Percentiles rank a stretch among this genome's conserved stretches.
phyloP scores from a whole-genome alignment of 2,797 vertebrate genomes.

The Borostomias antarcticus region DNA sequence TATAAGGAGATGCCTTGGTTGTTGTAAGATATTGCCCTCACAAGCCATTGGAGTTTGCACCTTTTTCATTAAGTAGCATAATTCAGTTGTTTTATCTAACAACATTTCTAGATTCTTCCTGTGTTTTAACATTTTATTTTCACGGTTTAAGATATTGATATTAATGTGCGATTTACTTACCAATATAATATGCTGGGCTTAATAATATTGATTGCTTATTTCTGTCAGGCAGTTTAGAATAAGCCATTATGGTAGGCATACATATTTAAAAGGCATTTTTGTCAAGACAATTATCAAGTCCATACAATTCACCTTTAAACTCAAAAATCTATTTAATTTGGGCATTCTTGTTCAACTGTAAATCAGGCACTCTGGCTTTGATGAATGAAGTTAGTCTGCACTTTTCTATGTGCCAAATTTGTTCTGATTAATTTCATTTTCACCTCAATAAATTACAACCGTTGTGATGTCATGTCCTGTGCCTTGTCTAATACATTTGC shows the following conservation, averaged over 20 bases:
- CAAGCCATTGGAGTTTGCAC: background rate
- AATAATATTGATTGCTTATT: background rate
- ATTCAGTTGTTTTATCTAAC: background rate
- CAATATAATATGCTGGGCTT: background rate
- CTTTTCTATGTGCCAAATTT: constrained; percentile 60
- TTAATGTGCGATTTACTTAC: constrained; percentile 30
- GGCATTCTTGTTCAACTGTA: too few species aligned
- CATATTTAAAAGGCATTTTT: background rate
- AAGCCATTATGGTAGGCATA: background rate
- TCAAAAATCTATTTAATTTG: too few species aligned
- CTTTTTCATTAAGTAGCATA: background rate
- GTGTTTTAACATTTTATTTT: constrained; percentile 11
- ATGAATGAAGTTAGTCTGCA: constrained; percentile 40
- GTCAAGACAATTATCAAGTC: too few species aligned
- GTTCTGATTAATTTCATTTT: constrained; percentile 45
- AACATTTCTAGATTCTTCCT: background rate
- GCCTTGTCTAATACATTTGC: background rate
- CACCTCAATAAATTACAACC: constrained; percentile 52
- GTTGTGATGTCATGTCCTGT: background rate
- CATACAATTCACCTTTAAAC: too few species aligned
- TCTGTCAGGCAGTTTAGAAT: background rate
- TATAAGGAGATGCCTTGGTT: constrained; percentile 15
- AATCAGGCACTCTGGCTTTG: background rate
- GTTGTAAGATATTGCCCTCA: background rate
- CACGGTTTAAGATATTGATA: constrained; percentile 16